These are phyloP conservation scores for Euleptes europaea DNA, from an alignment of 2,113 vertebrate species.

Conservation along the genomic window DNA sequence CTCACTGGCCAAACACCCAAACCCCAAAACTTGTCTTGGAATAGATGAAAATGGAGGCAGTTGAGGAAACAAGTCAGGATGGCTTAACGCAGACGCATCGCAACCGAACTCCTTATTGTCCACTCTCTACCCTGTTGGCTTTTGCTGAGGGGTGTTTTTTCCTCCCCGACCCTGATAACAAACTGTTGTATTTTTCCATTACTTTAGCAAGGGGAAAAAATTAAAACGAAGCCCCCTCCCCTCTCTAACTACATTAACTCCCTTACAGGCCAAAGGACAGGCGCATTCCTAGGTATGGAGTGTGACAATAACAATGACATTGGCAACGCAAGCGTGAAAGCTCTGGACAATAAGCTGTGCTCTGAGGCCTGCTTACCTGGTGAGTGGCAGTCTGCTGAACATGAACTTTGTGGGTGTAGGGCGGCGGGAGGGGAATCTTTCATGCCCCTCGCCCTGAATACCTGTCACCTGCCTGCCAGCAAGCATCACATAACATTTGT, in stretches of 20 bases:
- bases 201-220: constrained; percentile 39
- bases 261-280: constrained; percentile 83
- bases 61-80: constrained; percentile 23
- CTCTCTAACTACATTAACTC: constrained; percentile 80
- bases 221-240: constrained; percentile 26
- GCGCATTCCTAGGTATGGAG: constrained; percentile 86
- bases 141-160: constrained; percentile 41
- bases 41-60: background rate
- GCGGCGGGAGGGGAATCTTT: constrained; percentile 12
- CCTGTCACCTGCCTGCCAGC: background rate
- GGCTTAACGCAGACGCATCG: background rate
- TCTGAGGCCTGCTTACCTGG: constrained; percentile 95
- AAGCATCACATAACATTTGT: background rate
- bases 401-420: constrained; percentile 76
- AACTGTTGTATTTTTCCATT: constrained; percentile 38
- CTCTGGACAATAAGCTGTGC: constrained; percentile 98
- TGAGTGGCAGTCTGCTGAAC: constrained; percentile 96
- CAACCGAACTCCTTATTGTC: constrained; percentile 57
- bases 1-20: background rate
- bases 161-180: constrained; percentile 32
- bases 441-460: background rate
- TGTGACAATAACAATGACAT: constrained; percentile 99
- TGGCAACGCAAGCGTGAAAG: constrained; percentile 91
- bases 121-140: constrained; percentile 52
- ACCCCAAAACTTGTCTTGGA: background rate